phyloP scores from a whole-genome alignment of 2,797 vertebrate genomes.

The Lagocephalus sceleratus region DNA sequence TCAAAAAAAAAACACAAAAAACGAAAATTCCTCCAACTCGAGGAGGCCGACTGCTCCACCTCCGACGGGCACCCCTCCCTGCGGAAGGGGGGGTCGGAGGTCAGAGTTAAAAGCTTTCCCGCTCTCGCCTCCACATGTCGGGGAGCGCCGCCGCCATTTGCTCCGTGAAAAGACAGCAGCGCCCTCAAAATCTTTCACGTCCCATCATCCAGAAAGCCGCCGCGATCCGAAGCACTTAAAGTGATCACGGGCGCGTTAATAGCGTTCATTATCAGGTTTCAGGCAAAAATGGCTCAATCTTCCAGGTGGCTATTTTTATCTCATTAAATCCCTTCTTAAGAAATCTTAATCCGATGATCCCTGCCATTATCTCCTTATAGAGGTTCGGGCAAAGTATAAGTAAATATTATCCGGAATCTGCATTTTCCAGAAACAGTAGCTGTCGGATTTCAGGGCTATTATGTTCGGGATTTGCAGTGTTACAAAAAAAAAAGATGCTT shows the following conservation, averaged over 20 bases:
- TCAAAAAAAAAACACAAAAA: too few species aligned
- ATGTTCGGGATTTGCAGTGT: not conserved
- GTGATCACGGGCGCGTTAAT: constrained; percentile 5
- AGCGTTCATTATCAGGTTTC: constrained; percentile 19
- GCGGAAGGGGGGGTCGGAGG: too few species aligned
- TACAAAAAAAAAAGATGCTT: not conserved
- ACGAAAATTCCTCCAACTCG: too few species aligned
- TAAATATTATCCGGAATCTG: constrained; percentile 14
- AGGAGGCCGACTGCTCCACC: too few species aligned
- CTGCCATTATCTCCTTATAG: constrained; percentile 22
- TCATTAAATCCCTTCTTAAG: constrained; percentile 9
- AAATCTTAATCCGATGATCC: constrained; percentile 23
- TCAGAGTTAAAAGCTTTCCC: constrained; percentile 52
- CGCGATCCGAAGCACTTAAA: constrained; percentile 3
- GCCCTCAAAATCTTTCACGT: constrained; percentile 17
- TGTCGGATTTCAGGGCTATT: not conserved
- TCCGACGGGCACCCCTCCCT: too few species aligned
- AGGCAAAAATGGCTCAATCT: constrained; percentile 7
- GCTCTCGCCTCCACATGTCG: constrained; percentile 36
- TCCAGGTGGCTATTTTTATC: constrained; percentile 18
- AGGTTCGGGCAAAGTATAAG: constrained; percentile 17
- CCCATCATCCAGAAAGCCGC: constrained; percentile 10
- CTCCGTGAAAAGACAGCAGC: constrained; percentile 21
- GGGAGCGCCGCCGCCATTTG: constrained; percentile 31
- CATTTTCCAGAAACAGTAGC: constrained; percentile 5